These are phyloP conservation scores for Pachliopta kotzebuea DNA, from an alignment of 2,888 invertebrate genomes.

Conservation along the genomic window DNA sequence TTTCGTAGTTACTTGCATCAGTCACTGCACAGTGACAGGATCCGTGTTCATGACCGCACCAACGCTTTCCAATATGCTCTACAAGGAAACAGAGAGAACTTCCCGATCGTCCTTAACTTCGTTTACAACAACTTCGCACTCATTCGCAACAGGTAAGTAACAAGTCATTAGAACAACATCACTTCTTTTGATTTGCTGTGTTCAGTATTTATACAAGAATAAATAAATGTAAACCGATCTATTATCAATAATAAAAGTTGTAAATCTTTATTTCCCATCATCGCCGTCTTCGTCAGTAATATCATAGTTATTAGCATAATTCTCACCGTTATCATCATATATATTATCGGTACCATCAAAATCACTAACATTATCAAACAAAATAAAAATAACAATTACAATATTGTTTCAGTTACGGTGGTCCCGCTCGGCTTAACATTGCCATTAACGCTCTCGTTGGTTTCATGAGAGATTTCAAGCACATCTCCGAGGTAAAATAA, in stretches of 20 bases:
- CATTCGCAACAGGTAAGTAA: slow-evolving; percentile 54
- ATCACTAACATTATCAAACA: neutral
- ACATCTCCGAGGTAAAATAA: slow-evolving; percentile 44
- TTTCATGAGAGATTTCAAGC: slow-evolving; percentile 52
- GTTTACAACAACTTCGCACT: slow-evolving; percentile 50
- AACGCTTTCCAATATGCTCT: slow-evolving; percentile 74
- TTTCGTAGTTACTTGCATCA: slow-evolving; percentile 72
- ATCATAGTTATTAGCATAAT: too few species aligned
- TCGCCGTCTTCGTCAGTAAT: too few species aligned
- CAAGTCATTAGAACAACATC: too few species aligned
- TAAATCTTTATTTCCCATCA: too few species aligned
- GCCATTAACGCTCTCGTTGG: slow-evolving; percentile 50
- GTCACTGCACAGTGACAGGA: slow-evolving; percentile 61
- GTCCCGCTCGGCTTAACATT: slow-evolving; percentile 51
- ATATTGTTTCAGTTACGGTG: slow-evolving; percentile 56
- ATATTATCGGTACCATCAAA: neutral
- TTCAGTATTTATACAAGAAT: too few species aligned
- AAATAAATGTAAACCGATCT: too few species aligned
- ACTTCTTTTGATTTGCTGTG: too few species aligned
- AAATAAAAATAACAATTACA: neutral
- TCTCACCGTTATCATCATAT: neutral
- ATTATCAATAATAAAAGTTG: too few species aligned
- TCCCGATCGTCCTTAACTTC: slow-evolving; percentile 75
- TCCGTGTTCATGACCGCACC: slow-evolving; percentile 73
- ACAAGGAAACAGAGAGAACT: slow-evolving; percentile 77